phyloP scores from a whole-genome alignment of 2,797 vertebrate species.

The Manis javanica region DNA sequence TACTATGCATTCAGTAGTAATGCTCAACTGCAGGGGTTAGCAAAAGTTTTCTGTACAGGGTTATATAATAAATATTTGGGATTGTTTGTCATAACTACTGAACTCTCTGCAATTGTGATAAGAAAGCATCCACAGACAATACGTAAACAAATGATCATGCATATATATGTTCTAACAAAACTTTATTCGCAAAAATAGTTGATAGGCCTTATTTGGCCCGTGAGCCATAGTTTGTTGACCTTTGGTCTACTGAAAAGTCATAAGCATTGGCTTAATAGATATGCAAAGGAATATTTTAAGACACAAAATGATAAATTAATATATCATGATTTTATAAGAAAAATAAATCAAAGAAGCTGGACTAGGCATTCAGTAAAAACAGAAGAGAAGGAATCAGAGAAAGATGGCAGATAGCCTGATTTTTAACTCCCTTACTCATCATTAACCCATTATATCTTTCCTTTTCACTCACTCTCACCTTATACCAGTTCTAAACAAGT shows the following conservation, averaged over 20 bases:
- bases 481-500: neutral
- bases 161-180: neutral
- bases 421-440: neutral
- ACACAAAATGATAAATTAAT: neutral
- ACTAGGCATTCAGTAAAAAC: neutral
- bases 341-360: neutral
- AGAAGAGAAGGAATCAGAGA: neutral
- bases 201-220: neutral
- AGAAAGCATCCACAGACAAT: neutral
- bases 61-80: neutral
- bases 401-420: neutral
- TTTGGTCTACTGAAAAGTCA: neutral
- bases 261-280: neutral
- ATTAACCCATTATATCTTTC: neutral
- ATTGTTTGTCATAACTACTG: neutral
- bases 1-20: neutral
- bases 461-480: neutral
- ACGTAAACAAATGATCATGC: neutral
- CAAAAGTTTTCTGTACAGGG: neutral
- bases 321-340: neutral
- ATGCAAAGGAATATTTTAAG: slow-evolving; percentile 9
- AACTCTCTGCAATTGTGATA: neutral
- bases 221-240: neutral
- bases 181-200: neutral
- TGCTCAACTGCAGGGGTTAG: neutral